phyloP scores from a whole-genome alignment of 2,888 invertebrate genomes.

The Caenorhabditis imperialis region DNA sequence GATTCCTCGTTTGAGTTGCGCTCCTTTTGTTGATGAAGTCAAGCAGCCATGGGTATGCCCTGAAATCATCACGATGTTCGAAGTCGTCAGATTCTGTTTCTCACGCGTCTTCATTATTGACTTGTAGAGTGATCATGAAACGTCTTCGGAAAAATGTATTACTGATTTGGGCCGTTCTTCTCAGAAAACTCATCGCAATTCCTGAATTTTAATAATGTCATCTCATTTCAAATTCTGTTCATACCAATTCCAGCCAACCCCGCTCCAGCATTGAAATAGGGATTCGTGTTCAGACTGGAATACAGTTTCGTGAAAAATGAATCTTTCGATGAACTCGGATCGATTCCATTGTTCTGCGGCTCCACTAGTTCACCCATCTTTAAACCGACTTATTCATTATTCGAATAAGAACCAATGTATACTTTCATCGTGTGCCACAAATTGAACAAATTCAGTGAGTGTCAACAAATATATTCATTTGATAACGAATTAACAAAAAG shows the following conservation, averaged over 20 bases:
- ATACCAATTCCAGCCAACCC: constrained; percentile 72
- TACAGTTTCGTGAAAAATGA: constrained; percentile 15
- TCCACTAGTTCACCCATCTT: constrained; percentile 4
- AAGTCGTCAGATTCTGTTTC: too few species aligned
- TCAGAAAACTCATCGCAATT: constrained; percentile 60
- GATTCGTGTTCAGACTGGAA: constrained; percentile 64
- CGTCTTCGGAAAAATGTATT: constrained; percentile 68
- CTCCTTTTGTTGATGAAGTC: constrained; percentile 75
- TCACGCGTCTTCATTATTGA: constrained; percentile 74
- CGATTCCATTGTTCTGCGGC: neutral
- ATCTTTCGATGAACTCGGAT: constrained; percentile 8
- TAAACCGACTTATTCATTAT: neutral
- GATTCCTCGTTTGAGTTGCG: constrained; percentile 63
- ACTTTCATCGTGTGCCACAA: constrained; percentile 30
- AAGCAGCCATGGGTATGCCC: constrained; percentile 75
- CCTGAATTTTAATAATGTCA: constrained; percentile 39
- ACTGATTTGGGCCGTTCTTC: constrained; percentile 64
- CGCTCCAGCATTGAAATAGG: constrained; percentile 75
- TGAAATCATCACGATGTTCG: constrained; percentile 52
- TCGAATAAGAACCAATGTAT: constrained; percentile 11
- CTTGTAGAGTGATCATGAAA: constrained; percentile 70
- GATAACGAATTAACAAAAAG: constrained; percentile 57
- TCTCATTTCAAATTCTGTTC: neutral
- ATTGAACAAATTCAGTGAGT: neutral
- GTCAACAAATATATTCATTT: constrained; percentile 57